phyloP scores from a whole-genome alignment of 2,113 vertebrate genomes.

The Peromyscus californicus region DNA sequence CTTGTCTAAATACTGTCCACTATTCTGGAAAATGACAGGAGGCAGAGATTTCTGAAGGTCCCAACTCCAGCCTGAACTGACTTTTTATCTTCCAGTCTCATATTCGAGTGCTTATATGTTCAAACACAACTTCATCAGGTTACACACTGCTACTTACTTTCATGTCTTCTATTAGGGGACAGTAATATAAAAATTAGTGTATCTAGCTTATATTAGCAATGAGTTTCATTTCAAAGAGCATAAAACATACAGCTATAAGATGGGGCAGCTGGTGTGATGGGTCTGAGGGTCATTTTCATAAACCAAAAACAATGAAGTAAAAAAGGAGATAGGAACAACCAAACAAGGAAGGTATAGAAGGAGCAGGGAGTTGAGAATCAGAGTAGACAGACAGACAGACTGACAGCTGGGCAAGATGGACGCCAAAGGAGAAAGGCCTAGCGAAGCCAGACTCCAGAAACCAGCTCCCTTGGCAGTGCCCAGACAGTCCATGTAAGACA shows the following conservation, averaged over 20 bases:
- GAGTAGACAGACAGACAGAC: too few relatives aligned
- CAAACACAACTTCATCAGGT: constrained; percentile 30
- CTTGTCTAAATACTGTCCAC: not conserved
- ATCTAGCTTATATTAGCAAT: not conserved
- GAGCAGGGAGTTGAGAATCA: not conserved
- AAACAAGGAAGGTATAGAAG: not conserved
- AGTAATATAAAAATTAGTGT: not conserved
- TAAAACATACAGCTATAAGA: not conserved
- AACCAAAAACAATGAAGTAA: not conserved
- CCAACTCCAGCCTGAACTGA: not conserved
- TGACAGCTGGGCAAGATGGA: not conserved
- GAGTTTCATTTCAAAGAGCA: constrained; percentile 4
- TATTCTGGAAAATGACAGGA: not conserved
- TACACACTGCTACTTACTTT: not conserved
- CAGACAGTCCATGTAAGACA: not conserved
- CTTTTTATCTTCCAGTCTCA: not conserved
- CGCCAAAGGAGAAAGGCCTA: not conserved
- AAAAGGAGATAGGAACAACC: not conserved
- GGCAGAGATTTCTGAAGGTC: not conserved
- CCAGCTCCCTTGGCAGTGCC: not conserved
- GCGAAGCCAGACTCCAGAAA: not conserved
- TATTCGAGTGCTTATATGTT: not conserved
- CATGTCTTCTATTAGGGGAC: not conserved
- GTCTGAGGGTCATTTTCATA: not conserved
- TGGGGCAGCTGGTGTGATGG: not conserved